Percentiles rank a stretch among this genome's conserved stretches.
Conservation (phyloP, 2,113 vertebrate species). For the Heterotilapia buettikoferi region DNA sequence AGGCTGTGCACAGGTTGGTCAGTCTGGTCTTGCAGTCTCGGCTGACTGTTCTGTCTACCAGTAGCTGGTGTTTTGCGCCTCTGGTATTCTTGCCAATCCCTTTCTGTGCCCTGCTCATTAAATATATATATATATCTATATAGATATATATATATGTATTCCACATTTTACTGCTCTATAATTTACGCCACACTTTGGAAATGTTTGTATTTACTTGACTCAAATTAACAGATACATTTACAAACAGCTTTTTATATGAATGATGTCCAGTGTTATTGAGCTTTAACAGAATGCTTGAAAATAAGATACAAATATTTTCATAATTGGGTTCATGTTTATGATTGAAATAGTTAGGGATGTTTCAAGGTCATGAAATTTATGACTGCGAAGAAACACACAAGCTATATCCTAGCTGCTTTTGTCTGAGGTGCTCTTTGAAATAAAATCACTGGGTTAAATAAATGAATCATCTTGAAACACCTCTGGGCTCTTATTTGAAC, state of each 20-base stretch:
- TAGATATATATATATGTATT: not conserved
- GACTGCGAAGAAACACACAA: not conserved
- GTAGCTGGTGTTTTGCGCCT: no score
- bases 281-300: not conserved
- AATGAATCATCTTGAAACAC: not conserved
- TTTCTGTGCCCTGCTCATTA: no score
- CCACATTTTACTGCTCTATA: not conserved
- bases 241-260: not conserved
- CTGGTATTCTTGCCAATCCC: no score
- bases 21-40: no score
- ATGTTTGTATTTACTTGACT: not conserved
- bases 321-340: not conserved
- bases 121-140: no score
- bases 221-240: not conserved
- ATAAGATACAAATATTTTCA: not conserved
- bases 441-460: not conserved
- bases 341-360: not conserved
- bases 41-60: no score
- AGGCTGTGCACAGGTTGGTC: no score
- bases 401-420: not conserved
- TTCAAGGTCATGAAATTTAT: fast-evolving
- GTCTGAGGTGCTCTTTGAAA: not conserved
- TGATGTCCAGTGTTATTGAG: fast-evolving
- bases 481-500: not conserved
- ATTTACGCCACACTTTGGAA: not conserved